A percentile compares a stretch with the other conserved stretches of the same genome.
phyloP scores from a whole-genome alignment of 2,113 vertebrate genomes.

The Ptilorrhoa leucosticta region DNA sequence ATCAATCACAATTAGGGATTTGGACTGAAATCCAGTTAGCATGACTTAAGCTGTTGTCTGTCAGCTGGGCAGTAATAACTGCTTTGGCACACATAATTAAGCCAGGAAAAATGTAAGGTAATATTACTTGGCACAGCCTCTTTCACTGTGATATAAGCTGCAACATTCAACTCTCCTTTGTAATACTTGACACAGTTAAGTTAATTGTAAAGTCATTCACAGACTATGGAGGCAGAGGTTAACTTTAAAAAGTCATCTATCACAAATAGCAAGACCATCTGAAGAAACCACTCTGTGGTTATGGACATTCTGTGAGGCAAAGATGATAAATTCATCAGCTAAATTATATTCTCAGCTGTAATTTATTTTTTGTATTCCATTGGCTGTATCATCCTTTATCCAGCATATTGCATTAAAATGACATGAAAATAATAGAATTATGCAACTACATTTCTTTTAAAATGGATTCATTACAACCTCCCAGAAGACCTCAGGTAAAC shows the following conservation, averaged over 20 bases:
- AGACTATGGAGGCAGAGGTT: not conserved
- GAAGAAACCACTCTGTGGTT: not conserved
- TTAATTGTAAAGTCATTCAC: not conserved
- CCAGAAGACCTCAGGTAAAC: not conserved
- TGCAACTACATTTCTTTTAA: not conserved
- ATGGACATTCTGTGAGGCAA: not conserved
- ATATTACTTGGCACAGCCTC: not conserved
- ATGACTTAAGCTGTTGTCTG: not conserved
- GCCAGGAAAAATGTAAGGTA: not conserved
- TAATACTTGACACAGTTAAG: not conserved
- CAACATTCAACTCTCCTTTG: not conserved
- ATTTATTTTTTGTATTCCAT: not conserved
- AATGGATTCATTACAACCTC: not conserved
- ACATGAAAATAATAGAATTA: not conserved
- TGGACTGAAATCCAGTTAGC: slow-evolving; percentile 2
- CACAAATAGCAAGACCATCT: not conserved
- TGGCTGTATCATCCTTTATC: not conserved
- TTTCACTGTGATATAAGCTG: not conserved
- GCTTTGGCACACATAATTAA: slow-evolving; percentile 11
- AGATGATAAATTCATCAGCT: not conserved
- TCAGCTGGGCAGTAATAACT: not conserved
- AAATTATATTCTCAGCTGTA: not conserved
- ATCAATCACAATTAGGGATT: slow-evolving; percentile 11
- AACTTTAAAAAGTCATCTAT: not conserved
- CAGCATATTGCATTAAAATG: not conserved